These are phyloP conservation scores for Tenthredo mesomela DNA, from an alignment of 2,888 invertebrate genomes.

Conservation along the genomic window DNA sequence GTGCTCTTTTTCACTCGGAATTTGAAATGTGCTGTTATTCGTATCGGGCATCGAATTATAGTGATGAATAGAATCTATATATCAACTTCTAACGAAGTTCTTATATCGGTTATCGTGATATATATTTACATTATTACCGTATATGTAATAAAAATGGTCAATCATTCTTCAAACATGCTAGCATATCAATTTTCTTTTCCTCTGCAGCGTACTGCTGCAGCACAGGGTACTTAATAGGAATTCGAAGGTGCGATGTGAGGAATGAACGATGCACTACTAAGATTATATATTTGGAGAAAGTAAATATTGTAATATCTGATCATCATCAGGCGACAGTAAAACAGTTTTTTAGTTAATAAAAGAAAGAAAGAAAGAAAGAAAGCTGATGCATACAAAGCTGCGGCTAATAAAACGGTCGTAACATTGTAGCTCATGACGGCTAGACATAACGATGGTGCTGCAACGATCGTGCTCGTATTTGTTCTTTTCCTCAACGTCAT, in stretches of 20 bases:
- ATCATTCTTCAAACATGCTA: background rate
- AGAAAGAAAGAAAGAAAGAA: background rate
- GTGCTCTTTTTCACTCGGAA: too few species aligned
- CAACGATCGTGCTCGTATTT: conserved; percentile 46
- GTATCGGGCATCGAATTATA: too few species aligned
- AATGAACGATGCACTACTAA: background rate
- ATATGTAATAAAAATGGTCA: background rate
- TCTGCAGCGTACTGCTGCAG: background rate
- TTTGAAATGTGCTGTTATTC: too few species aligned
- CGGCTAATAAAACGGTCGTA: conserved; percentile 29
- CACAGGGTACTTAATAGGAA: background rate
- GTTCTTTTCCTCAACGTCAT: conserved; percentile 38
- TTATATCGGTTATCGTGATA: background rate
- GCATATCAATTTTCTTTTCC: background rate
- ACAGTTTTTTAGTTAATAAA: background rate
- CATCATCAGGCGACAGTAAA: background rate
- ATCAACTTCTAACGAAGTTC: background rate
- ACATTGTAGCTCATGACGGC: conserved; percentile 46
- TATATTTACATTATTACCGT: background rate
- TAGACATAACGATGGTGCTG: conserved; percentile 46
- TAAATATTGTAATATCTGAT: conserved; percentile 11
- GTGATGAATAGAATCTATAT: background rate
- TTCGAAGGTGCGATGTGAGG: background rate
- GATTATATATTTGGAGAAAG: background rate
- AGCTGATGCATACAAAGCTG: background rate